Evolutionary conservation across 2,113 vertebrate genomes (phyloP).

Genomic region (Cynocephalus volans): DNA sequence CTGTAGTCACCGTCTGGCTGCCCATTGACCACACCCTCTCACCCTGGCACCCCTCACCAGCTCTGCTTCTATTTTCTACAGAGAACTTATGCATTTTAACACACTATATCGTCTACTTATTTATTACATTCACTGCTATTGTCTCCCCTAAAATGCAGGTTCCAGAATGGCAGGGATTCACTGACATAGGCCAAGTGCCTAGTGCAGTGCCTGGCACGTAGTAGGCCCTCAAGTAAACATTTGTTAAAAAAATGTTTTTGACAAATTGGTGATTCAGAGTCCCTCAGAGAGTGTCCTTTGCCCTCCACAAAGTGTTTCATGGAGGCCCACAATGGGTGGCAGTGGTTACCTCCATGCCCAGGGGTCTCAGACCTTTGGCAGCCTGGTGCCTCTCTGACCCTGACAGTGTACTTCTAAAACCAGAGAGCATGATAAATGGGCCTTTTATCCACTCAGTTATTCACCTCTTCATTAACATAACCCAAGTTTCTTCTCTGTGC

Average conservation of each 20-base stretch:
- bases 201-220: neutral
- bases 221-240: neutral
- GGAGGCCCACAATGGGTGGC: neutral
- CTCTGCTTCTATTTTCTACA: neutral
- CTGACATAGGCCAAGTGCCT: neutral
- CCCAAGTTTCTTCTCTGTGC: neutral
- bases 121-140: neutral
- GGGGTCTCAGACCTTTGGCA: neutral
- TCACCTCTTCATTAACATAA: neutral
- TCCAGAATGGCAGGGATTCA: neutral
- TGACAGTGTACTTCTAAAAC: neutral
- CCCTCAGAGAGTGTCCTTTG: neutral
- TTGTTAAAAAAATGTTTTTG: neutral
- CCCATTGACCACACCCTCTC: neutral
- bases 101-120: neutral
- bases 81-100: neutral
- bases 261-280: neutral
- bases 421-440: neutral
- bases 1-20: rapidly evolving
- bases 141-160: neutral
- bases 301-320: neutral
- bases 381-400: neutral
- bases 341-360: neutral
- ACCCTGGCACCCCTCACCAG: neutral
- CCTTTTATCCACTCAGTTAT: neutral